These are phyloP conservation scores for Marmota monax DNA, from an alignment of 2,113 vertebrate species.

Conservation along the genomic window DNA sequence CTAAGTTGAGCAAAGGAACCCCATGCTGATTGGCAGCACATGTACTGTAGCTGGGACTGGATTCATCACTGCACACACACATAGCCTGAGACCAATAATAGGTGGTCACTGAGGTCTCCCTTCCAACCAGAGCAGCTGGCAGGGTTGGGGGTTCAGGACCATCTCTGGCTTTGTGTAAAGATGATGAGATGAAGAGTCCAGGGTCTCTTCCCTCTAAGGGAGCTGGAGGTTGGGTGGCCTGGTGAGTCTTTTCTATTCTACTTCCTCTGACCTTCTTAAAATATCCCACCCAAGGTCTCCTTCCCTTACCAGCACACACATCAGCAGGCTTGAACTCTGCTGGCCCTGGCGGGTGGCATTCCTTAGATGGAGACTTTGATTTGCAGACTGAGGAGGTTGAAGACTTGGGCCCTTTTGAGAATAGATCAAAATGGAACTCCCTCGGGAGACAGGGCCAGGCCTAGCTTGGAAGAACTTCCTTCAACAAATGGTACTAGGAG, in stretches of 20 bases:
- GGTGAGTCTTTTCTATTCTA: neutral
- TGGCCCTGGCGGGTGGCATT: conserved; percentile 29
- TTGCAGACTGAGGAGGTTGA: conserved; percentile 40
- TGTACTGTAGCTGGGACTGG: neutral
- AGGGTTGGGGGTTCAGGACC: conserved; percentile 53
- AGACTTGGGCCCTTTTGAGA: conserved; percentile 51
- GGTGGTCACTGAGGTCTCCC: conserved; percentile 62
- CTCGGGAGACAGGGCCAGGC: conserved; percentile 50
- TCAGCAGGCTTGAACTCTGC: conserved; percentile 55
- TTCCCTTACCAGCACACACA: conserved; percentile 49
- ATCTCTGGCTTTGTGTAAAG: conserved; percentile 59
- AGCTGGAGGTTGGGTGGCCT: neutral
- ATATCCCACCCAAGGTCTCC: neutral
- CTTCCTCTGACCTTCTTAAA: neutral
- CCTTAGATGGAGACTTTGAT: conserved; percentile 63
- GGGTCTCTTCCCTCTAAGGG: conserved; percentile 64
- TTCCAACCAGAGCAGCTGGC: conserved; percentile 36
- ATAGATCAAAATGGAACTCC: neutral
- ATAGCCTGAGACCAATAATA: conserved; percentile 52
- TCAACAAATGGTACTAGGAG: neutral
- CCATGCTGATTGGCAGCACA: neutral
- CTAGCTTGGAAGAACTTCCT: conserved; percentile 42
- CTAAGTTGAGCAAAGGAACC: neutral
- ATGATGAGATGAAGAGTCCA: conserved; percentile 65
- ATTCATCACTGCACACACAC: conserved; percentile 68